Conservation (phyloP, 1,140 invertebrate species). For the Hycleus cichorii region DNA sequence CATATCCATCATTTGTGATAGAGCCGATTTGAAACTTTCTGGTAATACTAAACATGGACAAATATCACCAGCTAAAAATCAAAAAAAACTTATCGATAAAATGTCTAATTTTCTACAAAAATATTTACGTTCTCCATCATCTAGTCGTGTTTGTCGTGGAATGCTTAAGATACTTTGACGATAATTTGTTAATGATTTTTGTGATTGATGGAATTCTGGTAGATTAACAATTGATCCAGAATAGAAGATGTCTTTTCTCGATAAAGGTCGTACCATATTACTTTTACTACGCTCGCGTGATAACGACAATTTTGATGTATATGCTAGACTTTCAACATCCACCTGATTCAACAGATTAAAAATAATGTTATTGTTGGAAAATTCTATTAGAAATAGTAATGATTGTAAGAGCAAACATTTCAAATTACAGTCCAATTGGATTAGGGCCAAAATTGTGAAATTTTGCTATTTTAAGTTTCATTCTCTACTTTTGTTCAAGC, state of each 20-base stretch:
- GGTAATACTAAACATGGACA: conserved; percentile 74
- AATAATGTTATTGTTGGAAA: not conserved
- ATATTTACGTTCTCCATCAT: conserved; percentile 54
- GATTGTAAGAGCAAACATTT: conserved; percentile 10
- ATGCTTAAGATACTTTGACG: conserved; percentile 55
- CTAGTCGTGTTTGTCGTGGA: conserved; percentile 35
- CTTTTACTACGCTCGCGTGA: conserved; percentile 52
- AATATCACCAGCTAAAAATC: conserved; percentile 52
- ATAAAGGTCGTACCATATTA: conserved; percentile 82
- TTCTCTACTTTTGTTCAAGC: too few relatives aligned
- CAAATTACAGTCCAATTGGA: conserved; percentile 19
- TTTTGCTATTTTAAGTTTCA: conserved; percentile 13
- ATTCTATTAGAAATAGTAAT: not conserved
- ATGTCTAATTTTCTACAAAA: not conserved
- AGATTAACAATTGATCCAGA: conserved; percentile 88
- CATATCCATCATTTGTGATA: conserved; percentile 91
- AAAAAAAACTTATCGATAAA: conserved; percentile 3
- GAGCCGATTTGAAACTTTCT: conserved; percentile 70
- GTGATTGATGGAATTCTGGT: conserved; percentile 86
- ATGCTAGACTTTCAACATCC: conserved; percentile 35
- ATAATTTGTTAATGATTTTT: conserved; percentile 84
- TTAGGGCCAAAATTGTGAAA: conserved; percentile 21
- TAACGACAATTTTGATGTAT: conserved; percentile 45
- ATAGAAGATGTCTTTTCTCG: conserved; percentile 97
- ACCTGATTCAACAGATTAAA: conserved; percentile 14